phyloP scores from a whole-genome alignment of 1,140 invertebrate genomes.

The Trichoplusia ni region DNA sequence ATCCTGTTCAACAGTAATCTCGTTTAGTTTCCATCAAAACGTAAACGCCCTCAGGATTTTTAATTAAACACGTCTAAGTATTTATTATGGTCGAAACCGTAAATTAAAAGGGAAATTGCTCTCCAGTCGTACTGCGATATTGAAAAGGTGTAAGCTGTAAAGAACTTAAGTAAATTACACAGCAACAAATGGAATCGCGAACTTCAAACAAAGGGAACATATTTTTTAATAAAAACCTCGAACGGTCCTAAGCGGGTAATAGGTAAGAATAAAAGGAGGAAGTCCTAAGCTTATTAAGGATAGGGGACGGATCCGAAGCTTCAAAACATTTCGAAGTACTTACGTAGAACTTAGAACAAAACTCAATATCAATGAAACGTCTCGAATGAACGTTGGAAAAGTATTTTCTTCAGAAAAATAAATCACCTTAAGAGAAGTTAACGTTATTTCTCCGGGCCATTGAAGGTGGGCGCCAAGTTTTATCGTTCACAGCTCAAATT shows the following conservation, averaged over 20 bases:
- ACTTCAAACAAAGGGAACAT: slow-evolving; percentile 45
- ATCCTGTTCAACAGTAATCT: slow-evolving; percentile 15
- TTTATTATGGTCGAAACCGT: slow-evolving; percentile 38
- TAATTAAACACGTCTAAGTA: slow-evolving; percentile 40
- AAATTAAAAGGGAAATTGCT: slow-evolving; percentile 40
- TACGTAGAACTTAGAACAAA: slow-evolving; percentile 63
- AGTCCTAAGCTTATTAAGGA: slow-evolving; percentile 63
- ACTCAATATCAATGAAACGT: slow-evolving; percentile 73
- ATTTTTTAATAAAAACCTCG: slow-evolving; percentile 51
- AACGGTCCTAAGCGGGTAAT: slow-evolving; percentile 52
- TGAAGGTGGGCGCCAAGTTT: slow-evolving; percentile 62
- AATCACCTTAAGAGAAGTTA: slow-evolving; percentile 70
- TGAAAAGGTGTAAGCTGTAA: slow-evolving; percentile 45
- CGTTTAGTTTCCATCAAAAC: neutral
- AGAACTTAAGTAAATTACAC: slow-evolving; percentile 56
- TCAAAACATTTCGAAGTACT: slow-evolving; percentile 62
- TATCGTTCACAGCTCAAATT: slow-evolving; percentile 67
- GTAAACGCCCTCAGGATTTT: slow-evolving; percentile 17
- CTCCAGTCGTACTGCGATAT: slow-evolving; percentile 22
- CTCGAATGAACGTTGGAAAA: slow-evolving; percentile 58
- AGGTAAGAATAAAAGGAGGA: slow-evolving; percentile 49
- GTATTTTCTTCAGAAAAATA: slow-evolving; percentile 72
- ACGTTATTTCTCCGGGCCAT: slow-evolving; percentile 61
- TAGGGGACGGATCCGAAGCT: slow-evolving; percentile 42
- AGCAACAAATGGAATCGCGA: slow-evolving; percentile 48